Conservation (phyloP, 2,797 vertebrate genomes). For the Bradypodion pumilum region DNA sequence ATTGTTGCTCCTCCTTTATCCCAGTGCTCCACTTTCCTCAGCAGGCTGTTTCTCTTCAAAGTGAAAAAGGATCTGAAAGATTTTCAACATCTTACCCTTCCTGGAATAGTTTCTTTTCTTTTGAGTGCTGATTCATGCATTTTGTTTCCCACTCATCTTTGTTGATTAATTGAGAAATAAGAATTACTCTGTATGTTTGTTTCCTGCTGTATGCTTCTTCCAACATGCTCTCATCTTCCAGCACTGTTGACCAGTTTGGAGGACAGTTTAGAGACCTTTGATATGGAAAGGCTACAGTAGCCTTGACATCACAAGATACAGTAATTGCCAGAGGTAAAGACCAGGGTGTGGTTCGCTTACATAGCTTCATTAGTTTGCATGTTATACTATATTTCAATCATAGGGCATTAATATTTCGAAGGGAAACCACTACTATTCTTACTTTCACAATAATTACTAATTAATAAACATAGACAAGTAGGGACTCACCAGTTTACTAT, state of each 20-base stretch:
- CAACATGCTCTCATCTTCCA: too few relatives aligned
- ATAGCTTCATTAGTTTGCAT: too few relatives aligned
- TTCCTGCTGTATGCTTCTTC: background rate
- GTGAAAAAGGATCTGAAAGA: constrained; percentile 3
- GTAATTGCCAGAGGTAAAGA: background rate
- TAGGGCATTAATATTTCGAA: background rate
- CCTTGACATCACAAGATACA: background rate
- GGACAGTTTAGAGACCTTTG: too few relatives aligned
- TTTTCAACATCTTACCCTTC: background rate
- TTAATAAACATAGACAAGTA: background rate
- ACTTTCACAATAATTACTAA: background rate
- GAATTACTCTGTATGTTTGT: background rate
- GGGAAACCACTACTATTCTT: background rate
- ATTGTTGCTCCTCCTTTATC: background rate
- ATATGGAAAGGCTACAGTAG: background rate
- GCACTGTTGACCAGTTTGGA: background rate
- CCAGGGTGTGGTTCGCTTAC: background rate
- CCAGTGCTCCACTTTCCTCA: background rate
- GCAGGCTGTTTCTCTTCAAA: constrained; percentile 14
- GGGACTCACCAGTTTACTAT: background rate
- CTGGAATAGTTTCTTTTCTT: background rate
- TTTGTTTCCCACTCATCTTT: background rate
- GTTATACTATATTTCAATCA: background rate
- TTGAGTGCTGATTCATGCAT: background rate
- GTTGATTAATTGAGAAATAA: background rate